Base-by-base conservation (phyloP, 1,140 invertebrate species). In the Acarapis woodi region DNA sequence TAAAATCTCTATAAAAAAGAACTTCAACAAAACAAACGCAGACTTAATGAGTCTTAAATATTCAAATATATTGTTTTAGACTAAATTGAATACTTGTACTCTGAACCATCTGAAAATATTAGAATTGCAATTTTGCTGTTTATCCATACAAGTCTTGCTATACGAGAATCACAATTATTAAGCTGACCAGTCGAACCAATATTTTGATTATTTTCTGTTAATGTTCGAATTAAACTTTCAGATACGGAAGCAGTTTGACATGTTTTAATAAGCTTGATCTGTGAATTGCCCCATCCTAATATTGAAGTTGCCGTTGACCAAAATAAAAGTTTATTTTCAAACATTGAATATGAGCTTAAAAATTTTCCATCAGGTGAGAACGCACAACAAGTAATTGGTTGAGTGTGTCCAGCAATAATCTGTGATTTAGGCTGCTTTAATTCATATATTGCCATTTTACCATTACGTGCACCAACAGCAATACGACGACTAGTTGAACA, bases 301-400 rank as follows among this genome's bases (percentile, higher is more conserved):
- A 85, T 78, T 31, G 76, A 74, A 20, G 66, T 66, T 12, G 65
- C 68, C 20, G 66, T 69, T 64, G 68, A 87, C 87, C 88, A 99
- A 58, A 99, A 96, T 41, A 72, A 83, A 21, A 99, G 65, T 48
- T 82, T 72, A 54, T 88, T 88, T 56, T 99, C 90, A n/a, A 67
- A 58, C 44, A 77, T 76, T 23, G 82, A 80, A 57, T 93, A 97
- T 8, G 83, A 87, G 8, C 85, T 85, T 32, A 99, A 64, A 53
- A 75, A 88, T 53, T 96, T 90, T 22, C 88, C 88, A 59, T 99
- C 90, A 2, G 83, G 79, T 44, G 82, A 87, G 60, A 97, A 94
- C 23, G 79, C 70, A 48, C 79, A 67, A 0, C 85, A 85, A 10
- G 82, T 87, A 3, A 97, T 72, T 2, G 82, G 64, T 70, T 85